Percentiles rank a stretch among this genome's conserved stretches.
Conservation (phyloP, 2,888 invertebrate species). For the Eudemis profundana region DNA sequence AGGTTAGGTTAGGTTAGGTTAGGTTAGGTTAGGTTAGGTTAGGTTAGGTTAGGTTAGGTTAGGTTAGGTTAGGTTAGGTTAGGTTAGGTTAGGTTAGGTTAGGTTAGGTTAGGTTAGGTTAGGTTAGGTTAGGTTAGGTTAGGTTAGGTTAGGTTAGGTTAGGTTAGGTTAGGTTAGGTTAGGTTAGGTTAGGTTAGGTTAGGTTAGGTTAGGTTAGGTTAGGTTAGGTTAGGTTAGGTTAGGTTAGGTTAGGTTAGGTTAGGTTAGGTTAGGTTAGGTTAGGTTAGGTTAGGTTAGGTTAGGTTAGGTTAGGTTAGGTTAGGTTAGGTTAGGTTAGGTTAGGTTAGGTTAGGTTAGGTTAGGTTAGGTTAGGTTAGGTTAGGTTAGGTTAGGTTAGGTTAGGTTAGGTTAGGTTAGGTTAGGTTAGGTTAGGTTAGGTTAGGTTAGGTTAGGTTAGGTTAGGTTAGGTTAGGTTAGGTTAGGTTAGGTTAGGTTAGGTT, state of each 20-base stretch:
- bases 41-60: too few relatives aligned
- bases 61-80: too few relatives aligned
- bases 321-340: slow-evolving; percentile 32
- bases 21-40: too few relatives aligned
- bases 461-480: slow-evolving; percentile 42
- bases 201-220: slow-evolving; percentile 18
- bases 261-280: slow-evolving; percentile 33
- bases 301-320: slow-evolving; percentile 33
- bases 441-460: slow-evolving; percentile 44
- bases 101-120: too few relatives aligned
- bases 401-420: slow-evolving; percentile 43
- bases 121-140: too few relatives aligned
- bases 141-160: too few relatives aligned
- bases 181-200: slow-evolving; percentile 18
- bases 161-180: slow-evolving; percentile 17
- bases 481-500: slow-evolving; percentile 41
- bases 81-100: too few relatives aligned
- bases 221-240: slow-evolving; percentile 27
- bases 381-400: slow-evolving; percentile 44
- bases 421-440: slow-evolving; percentile 43
- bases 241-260: slow-evolving; percentile 32
- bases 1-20: too few relatives aligned
- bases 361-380: slow-evolving; percentile 20
- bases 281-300: slow-evolving; percentile 33
- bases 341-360: slow-evolving; percentile 33